Evolutionary conservation across 2,888 invertebrate genomes (phyloP), one percentile per base, ranked within the genome.

Genomic region (Nemotelus pantherinus): DNA sequence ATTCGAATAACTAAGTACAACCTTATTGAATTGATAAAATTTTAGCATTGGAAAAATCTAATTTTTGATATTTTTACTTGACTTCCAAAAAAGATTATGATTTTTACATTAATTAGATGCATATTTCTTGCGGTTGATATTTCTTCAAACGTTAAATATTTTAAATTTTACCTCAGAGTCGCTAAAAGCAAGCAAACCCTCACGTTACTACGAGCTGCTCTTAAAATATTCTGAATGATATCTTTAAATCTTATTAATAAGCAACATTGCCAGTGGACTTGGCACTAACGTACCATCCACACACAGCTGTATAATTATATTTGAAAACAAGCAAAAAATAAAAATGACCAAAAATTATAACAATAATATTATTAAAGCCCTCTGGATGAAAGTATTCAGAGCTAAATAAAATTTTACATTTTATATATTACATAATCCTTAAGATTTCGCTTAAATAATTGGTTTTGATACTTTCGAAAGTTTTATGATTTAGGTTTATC

Each of bases 361-460:
- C 65, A 65, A 70, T 53, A 48, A 48, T 6, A 70, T 70, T 43
- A 53, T 53, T 43, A 70, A 70, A 53, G 70, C 50, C 70, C 55
- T 70, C 43, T 63, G 5, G 43, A 7, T 39, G 63, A 41, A 25
- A 63, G 9, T 43, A 5, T 43, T 63, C 41, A 39, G 41, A 63
- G 41, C 39, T 41, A 25, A 25, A 25, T 53, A 57, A 57, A 10
- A 39, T 41, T 63, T 10, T 3, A 4, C 25, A 43, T 2, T 63
- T 39, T 63, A 41, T 25, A 57, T n/a, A 43, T 63, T 41, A 63
- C 58, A 58, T 58, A 1, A 63, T 63, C 6, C 43, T 63, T 43
- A 41, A 25, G 25, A 25, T 25, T 25, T 25, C 25, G 25, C 25
- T 25, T 25, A 64, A 64, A 43, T 64, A 9, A 44, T 3, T n/a